Evolutionary conservation across 2,797 vertebrate genomes (phyloP), one percentile per base, ranked within the genome.

Genomic region (Catamblyrhynchus diadema): DNA sequence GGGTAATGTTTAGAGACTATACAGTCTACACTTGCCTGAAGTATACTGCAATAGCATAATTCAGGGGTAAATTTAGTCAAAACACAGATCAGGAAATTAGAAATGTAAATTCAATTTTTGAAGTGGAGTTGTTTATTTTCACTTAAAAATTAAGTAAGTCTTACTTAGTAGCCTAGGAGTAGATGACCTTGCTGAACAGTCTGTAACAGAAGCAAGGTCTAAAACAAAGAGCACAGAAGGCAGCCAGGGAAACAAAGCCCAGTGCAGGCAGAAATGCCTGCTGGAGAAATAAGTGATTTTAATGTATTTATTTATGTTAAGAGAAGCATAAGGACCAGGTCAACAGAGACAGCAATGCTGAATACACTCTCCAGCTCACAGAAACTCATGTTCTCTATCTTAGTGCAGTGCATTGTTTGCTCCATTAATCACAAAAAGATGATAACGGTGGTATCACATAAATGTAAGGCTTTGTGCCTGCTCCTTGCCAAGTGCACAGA

Each of bases 251-350:
- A 92, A 94, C 91, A 96, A 95, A 94, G 93, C 51, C 75, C 60
- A 91, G 0, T 13, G 35, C 53, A 85, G 48, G 57, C 94, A 93
- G 64, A 87, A 93, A 87, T 60, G 87, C 14, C 85, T 88, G 85
- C 57, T 77, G 72, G 53, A 93, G 57, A 93, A 95, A 64, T 64
- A 81, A 85, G 60, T 62, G 32, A 82, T 80, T 94, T 91, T 90
- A 93, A 95, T 96, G 86, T 83, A 95, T 91, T 93, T 94, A 95
- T 92, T 95, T 93, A 93, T 92, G 94, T 87, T 95, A 95, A 96
- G 66, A 95, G 93, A 95, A 94, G 87, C 91, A 88, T 93, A 96
- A 95, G 81, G 90, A 81, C 35, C 86, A 89, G 79, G 87, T 94
- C 91, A 95, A 74, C 53, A 92, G 87, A 94, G 93, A 94, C n/a